These are phyloP conservation scores for Pteromalus puparum DNA, from an alignment of 1,140 invertebrate species.

Conservation along the genomic window DNA sequence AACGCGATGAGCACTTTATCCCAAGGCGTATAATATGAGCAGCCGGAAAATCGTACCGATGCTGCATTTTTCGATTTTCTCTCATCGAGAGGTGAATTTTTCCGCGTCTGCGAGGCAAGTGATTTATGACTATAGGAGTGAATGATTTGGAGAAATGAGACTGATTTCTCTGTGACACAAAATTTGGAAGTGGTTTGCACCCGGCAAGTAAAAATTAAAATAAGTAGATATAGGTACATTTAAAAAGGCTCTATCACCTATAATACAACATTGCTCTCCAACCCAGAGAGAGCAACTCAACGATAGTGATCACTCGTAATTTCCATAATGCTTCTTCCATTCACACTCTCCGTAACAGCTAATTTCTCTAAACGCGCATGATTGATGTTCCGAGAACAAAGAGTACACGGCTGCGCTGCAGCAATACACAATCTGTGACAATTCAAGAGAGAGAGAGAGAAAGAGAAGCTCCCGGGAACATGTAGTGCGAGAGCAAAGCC, in stretches of 20 bases:
- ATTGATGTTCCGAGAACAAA: conserved; percentile 28
- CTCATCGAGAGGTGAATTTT: background rate
- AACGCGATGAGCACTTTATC: conserved; percentile 59
- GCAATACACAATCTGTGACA: background rate
- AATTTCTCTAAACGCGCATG: conserved; percentile 22
- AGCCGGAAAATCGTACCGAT: conserved; percentile 16
- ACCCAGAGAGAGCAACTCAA: background rate
- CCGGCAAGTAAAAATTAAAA: no score
- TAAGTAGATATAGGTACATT: no score
- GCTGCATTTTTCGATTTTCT: background rate
- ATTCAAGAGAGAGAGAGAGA: conserved; percentile 4
- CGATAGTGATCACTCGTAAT: background rate
- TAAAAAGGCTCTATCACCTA: no score
- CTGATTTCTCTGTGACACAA: no score
- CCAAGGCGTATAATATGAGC: background rate
- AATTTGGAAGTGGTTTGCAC: no score
- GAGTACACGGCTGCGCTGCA: background rate
- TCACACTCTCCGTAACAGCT: background rate
- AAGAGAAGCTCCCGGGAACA: background rate
- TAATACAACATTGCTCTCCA: background rate
- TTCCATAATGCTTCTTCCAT: background rate
- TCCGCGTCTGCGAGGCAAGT: background rate
- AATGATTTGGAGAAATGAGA: background rate
- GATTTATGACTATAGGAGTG: background rate
- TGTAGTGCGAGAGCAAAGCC: background rate